Evolutionary conservation across 2,113 vertebrate species (phyloP).

Genomic region (Gobio gobio): DNA sequence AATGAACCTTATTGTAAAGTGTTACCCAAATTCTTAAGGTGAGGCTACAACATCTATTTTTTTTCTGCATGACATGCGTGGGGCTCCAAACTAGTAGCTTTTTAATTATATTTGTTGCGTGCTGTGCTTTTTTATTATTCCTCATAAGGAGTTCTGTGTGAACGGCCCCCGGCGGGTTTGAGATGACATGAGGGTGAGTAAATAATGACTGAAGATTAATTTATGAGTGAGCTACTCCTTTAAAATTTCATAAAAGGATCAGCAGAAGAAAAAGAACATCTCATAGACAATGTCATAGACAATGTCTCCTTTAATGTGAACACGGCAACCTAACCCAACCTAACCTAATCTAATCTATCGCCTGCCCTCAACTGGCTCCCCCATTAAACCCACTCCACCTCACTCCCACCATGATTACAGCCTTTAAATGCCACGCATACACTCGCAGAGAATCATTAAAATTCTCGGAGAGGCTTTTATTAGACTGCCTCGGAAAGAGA

Average conservation of each 20-base stretch:
- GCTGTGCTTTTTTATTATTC: neutral
- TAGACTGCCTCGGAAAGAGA: slow-evolving; percentile 3
- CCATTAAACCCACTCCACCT: slow-evolving; percentile 31
- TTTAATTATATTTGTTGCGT: neutral
- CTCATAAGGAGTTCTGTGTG: neutral
- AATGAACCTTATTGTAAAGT: too few species aligned
- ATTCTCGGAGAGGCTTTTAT: slow-evolving; percentile 26
- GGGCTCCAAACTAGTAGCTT: neutral
- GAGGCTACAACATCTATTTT: neutral
- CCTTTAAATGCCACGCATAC: slow-evolving; percentile 34
- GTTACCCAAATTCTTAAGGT: neutral
- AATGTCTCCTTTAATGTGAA: neutral
- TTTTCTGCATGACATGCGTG: neutral
- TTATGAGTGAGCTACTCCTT: slow-evolving; percentile 18
- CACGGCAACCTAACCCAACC: neutral
- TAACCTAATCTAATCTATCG: slow-evolving; percentile 16
- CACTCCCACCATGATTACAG: slow-evolving; percentile 18
- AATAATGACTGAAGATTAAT: slow-evolving; percentile 5
- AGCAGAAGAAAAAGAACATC: neutral
- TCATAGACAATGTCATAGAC: neutral
- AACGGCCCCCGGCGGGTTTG: neutral
- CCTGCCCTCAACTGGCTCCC: slow-evolving; percentile 22
- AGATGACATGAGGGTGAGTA: neutral
- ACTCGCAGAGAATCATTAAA: neutral
- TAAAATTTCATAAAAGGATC: slow-evolving; percentile 13